Percentiles rank a stretch among this genome's conserved stretches.
phyloP scores from a whole-genome alignment of 2,113 vertebrate genomes.

The Accipiter cooperii region DNA sequence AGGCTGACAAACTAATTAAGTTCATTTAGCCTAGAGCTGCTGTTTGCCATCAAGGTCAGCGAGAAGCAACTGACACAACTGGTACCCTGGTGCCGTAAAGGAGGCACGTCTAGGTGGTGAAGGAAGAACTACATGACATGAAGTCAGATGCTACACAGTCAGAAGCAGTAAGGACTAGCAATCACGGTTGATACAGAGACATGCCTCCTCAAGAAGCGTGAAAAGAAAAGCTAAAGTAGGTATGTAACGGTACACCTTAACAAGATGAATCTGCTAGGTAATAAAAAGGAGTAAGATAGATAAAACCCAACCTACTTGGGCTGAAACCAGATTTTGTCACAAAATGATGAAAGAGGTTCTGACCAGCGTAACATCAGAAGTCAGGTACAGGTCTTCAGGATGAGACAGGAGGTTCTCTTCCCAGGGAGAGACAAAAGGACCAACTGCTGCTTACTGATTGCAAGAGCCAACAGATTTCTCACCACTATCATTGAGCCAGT shows the following conservation, averaged over 20 bases:
- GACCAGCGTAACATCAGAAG: neutral
- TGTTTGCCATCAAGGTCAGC: neutral
- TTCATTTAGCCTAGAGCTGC: neutral
- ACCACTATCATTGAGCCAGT: neutral
- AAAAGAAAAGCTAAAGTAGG: neutral
- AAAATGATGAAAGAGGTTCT: neutral
- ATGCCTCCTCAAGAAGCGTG: fast-evolving
- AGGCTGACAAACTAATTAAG: neutral
- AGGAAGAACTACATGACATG: neutral
- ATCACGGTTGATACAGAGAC: neutral
- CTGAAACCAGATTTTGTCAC: neutral
- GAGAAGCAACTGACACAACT: neutral
- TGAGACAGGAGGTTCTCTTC: neutral
- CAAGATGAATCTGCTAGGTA: neutral
- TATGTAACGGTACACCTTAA: neutral
- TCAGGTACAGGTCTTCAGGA: neutral
- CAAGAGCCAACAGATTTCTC: neutral
- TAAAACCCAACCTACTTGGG: neutral
- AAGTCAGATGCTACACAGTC: neutral
- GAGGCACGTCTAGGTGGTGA: neutral
- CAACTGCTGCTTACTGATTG: neutral
- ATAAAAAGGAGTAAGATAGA: neutral
- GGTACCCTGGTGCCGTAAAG: neutral
- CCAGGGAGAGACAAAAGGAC: neutral
- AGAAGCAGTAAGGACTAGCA: neutral